These are phyloP conservation scores for Metalampra italica DNA, from an alignment of 2,888 invertebrate species.

Conservation along the genomic window DNA sequence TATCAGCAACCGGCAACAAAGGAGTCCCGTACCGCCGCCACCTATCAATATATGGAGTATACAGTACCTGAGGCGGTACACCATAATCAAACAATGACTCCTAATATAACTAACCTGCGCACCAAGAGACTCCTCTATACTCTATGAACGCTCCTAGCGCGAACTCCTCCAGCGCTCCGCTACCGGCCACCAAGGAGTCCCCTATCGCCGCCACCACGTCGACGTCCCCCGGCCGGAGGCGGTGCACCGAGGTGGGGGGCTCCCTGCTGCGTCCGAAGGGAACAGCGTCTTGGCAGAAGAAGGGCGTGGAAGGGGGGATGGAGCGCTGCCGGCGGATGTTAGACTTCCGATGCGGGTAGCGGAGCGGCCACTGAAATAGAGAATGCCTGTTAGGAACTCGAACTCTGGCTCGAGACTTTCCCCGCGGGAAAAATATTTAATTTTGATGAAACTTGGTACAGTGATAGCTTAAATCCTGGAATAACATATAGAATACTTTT, in stretches of 20 bases:
- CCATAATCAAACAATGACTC: too few relatives aligned
- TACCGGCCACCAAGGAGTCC: slow-evolving; percentile 85
- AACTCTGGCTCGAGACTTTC: too few relatives aligned
- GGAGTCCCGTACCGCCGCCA: too few relatives aligned
- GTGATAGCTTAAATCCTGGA: too few relatives aligned
- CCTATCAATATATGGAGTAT: too few relatives aligned
- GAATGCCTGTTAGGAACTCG: neutral
- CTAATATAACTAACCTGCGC: slow-evolving; percentile 69
- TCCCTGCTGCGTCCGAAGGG: slow-evolving; percentile 54
- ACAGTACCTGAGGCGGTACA: too few relatives aligned
- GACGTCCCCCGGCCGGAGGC: slow-evolving; percentile 82
- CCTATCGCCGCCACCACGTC: slow-evolving; percentile 85
- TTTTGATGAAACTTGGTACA: too few relatives aligned
- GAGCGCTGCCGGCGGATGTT: slow-evolving; percentile 73
- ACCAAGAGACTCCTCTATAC: slow-evolving; percentile 86
- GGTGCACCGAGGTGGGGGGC: slow-evolving; percentile 82
- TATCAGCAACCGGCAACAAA: too few relatives aligned
- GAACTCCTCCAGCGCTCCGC: slow-evolving; percentile 85
- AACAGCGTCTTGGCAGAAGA: slow-evolving; percentile 76
- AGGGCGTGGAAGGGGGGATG: slow-evolving; percentile 69
- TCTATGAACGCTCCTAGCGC: slow-evolving; percentile 86
- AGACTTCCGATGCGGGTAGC: slow-evolving; percentile 66
- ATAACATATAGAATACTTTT: too few relatives aligned
- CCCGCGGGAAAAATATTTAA: too few relatives aligned
- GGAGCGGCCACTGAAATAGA: slow-evolving; percentile 52